A percentile compares a stretch with the other conserved stretches of the same genome.
These are phyloP conservation scores for Trochalopteron elliotii DNA, from an alignment of 2,113 vertebrate genomes.

Conservation along the genomic window DNA sequence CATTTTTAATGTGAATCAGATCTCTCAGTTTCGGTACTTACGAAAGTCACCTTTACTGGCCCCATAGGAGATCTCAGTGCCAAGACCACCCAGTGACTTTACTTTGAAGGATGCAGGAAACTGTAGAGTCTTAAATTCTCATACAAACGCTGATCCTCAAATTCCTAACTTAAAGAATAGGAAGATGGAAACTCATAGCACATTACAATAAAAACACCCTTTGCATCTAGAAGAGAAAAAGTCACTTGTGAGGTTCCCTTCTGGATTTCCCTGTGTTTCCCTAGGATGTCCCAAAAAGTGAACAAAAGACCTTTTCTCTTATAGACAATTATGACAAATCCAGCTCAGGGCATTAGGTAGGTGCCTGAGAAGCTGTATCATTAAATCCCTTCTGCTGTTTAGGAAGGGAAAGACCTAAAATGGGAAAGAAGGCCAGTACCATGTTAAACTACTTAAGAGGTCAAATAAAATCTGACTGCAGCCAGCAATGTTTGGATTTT, in stretches of 20 bases:
- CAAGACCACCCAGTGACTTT: conserved; percentile 57
- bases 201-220: neutral
- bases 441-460: conserved; percentile 58
- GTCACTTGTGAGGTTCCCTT: neutral
- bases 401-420: conserved; percentile 32
- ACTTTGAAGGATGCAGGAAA: conserved; percentile 36
- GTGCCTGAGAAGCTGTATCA: neutral
- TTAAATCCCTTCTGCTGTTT: neutral
- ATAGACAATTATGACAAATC: neutral
- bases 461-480: conserved; percentile 29
- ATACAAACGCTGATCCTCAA: conserved; percentile 9
- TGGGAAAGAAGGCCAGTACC: conserved; percentile 38
- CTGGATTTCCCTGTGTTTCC: neutral
- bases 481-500: conserved; percentile 55
- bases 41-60: conserved; percentile 21
- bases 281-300: neutral
- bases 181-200: conserved; percentile 25
- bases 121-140: conserved; percentile 18
- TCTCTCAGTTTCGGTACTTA: neutral
- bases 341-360: neutral
- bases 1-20: conserved; percentile 18
- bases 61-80: neutral
- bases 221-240: neutral
- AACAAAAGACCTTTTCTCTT: neutral
- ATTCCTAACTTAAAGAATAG: conserved; percentile 43